Evolutionary conservation across 2,797 vertebrate species (phyloP).

Genomic region (Cossypha polioptera): DNA sequence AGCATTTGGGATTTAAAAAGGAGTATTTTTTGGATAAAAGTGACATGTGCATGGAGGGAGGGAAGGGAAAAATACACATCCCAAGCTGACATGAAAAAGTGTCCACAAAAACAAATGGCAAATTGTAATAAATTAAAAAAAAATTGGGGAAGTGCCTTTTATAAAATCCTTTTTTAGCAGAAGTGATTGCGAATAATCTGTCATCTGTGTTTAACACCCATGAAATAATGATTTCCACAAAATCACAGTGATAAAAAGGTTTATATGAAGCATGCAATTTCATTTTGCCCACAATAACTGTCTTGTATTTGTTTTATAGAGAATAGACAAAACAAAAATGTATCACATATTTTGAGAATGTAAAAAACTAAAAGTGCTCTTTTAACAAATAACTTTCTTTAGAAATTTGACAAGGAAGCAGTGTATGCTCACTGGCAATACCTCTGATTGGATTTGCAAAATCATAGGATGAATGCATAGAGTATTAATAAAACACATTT

Average conservation of each 20-base stretch:
- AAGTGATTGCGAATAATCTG: slow-evolving; percentile 52
- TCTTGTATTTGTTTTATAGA: slow-evolving; percentile 40
- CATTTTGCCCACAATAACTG: slow-evolving; percentile 61
- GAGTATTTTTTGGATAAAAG: neutral
- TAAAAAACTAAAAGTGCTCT: neutral
- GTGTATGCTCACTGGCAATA: neutral
- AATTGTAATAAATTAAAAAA: slow-evolving; percentile 32
- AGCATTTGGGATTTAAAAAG: neutral
- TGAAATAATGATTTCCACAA: slow-evolving; percentile 70
- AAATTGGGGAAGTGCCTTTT: neutral
- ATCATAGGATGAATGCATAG: neutral
- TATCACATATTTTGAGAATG: slow-evolving; percentile 22
- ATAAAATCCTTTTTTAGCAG: slow-evolving; percentile 38
- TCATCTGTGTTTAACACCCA: slow-evolving; percentile 67
- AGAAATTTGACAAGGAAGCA: neutral
- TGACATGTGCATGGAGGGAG: neutral
- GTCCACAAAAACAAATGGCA: slow-evolving; percentile 33
- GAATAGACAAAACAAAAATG: slow-evolving; percentile 27
- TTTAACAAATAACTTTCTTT: slow-evolving; percentile 23
- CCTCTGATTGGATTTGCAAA: neutral
- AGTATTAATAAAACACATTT: neutral
- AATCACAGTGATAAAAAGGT: slow-evolving; percentile 66
- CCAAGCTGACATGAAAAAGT: neutral
- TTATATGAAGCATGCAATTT: slow-evolving; percentile 64
- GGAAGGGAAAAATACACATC: neutral